Conservation (phyloP, 1,140 invertebrate genomes). For the Achatina immaculata region DNA sequence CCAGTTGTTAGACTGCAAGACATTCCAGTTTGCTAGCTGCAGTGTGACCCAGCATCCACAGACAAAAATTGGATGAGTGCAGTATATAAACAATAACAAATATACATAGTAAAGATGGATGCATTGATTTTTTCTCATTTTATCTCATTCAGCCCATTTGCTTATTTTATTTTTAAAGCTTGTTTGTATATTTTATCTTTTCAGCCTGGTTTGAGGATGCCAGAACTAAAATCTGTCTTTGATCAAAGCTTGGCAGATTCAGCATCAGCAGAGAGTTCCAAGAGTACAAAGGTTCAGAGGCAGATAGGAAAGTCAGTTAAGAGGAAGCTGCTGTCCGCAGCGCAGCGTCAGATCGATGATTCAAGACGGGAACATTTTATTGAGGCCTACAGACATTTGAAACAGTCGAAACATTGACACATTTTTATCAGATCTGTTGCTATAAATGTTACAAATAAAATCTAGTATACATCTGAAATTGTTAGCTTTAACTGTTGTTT, state of each 20-base stretch:
- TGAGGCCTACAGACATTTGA: slow-evolving; percentile 17
- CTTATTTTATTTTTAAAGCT: not conserved
- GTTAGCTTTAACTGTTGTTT: no score
- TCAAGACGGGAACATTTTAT: not conserved
- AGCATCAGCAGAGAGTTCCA: not conserved
- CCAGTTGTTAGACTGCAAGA: not conserved
- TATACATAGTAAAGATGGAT: not conserved
- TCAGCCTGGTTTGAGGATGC: slow-evolving; percentile 21
- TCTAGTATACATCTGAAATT: no score
- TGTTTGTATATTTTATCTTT: not conserved
- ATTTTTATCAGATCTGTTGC: slow-evolving; percentile 20
- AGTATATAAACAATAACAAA: not conserved
- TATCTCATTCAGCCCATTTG: not conserved
- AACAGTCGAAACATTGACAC: not conserved
- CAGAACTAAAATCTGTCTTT: slow-evolving; percentile 5
- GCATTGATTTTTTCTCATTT: not conserved
- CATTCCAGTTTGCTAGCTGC: not conserved
- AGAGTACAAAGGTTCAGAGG: not conserved
- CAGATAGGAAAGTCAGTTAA: slow-evolving; percentile 21
- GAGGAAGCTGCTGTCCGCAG: slow-evolving; percentile 9
- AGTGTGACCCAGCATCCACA: not conserved
- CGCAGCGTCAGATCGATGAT: slow-evolving; percentile 1
- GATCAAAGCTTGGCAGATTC: not conserved
- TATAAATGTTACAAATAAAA: no score
- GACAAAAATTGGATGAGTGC: no score